phyloP scores from a whole-genome alignment of 2,113 vertebrate species.

The Notiomystis cincta region DNA sequence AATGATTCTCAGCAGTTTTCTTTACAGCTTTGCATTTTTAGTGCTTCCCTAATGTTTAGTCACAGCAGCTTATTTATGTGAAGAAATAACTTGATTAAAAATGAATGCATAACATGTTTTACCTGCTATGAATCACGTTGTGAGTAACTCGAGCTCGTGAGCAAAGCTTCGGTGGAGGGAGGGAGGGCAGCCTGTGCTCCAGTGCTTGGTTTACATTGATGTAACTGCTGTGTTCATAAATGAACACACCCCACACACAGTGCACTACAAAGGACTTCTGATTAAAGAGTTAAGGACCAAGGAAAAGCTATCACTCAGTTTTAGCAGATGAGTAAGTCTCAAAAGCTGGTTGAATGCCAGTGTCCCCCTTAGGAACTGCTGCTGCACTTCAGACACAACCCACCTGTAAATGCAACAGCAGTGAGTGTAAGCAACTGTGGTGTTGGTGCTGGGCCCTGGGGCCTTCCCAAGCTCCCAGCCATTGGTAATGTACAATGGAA shows the following conservation, averaged over 20 bases:
- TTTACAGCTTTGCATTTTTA: constrained; percentile 50
- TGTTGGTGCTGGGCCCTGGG: not conserved
- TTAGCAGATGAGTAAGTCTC: not conserved
- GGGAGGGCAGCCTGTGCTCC: not conserved
- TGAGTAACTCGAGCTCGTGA: not conserved
- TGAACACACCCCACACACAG: not conserved
- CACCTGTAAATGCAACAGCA: not conserved
- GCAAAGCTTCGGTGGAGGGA: not conserved
- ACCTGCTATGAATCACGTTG: constrained; percentile 48
- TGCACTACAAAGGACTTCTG: not conserved
- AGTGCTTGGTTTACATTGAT: not conserved
- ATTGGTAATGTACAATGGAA: not conserved
- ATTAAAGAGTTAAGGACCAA: constrained; percentile 10
- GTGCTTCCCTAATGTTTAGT: constrained; percentile 47
- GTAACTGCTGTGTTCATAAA: not conserved
- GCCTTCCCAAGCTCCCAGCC: not conserved
- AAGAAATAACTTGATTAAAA: constrained; percentile 66
- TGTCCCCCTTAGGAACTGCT: not conserved
- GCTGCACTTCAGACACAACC: not conserved
- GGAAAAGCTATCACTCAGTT: not conserved
- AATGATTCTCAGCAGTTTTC: constrained; percentile 50
- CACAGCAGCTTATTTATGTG: constrained; percentile 54
- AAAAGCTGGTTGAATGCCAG: not conserved
- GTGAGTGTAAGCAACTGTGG: not conserved
- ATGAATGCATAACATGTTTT: constrained; percentile 46